Base-by-base conservation (phyloP, 2,797 vertebrate species). In the Melanotaenia pygmaea region DNA sequence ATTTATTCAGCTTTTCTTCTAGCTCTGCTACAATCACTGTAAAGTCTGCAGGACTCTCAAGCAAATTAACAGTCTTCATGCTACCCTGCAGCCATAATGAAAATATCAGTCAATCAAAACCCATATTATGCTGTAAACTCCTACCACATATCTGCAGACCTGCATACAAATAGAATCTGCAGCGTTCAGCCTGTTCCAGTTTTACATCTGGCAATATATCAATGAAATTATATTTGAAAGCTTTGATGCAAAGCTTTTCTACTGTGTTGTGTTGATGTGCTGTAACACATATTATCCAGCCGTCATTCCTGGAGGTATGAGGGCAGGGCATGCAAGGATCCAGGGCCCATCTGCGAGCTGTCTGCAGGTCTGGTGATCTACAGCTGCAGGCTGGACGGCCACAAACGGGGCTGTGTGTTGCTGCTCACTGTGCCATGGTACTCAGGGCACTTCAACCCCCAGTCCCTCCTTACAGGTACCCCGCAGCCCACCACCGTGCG, bases 381-480 rank as follows among this genome's bases (percentile, higher is more conserved):
- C 92, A 81, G 92, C 92, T 87, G 90, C 80, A 91, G 93, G 89
- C 89, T 91, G 86, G 86, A 90, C 67, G 66, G 74, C 60, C 89
- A 90, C 93, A 89, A 91, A 90, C 91, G 76, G 80, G 84, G 93
- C 92, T 93, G 93, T 87, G 90, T 93, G 94, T 93, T 94, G 94
- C 95, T 95, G 91, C 91, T 90, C 85, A 83, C 66, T 89, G 83
- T 86, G 90, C 85, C 90, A 87, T 96, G 94, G 94, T 91, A 94
- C 94, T 94, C 93, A 94, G 95, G 94, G 91, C 94, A 95, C 94
- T 96, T 95, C 95, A 96, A 93, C 93, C 95, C 96, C 94, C 95
- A 95, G 95, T 96, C 95, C 95, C 96, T 97, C 95, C 94, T 96
- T 93, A 96, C 97, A 97, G 97, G 97, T 98, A 97, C 96, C 96